These are phyloP conservation scores for Diadromus collaris DNA, from an alignment of 2,888 invertebrate species.

Conservation along the genomic window DNA sequence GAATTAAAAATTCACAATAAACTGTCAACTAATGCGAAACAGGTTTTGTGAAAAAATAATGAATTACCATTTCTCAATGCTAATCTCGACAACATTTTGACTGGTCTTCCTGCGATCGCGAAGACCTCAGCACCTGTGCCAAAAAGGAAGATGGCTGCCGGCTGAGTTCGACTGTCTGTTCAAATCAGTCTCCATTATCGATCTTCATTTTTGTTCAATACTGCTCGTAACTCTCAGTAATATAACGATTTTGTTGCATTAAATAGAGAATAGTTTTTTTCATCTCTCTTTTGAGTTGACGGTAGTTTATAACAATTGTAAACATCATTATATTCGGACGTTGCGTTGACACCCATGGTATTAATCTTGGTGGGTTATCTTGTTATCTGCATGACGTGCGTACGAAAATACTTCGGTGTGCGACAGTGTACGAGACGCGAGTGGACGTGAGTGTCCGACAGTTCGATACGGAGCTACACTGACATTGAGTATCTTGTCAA, in stretches of 20 bases:
- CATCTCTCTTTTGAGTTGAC: no score
- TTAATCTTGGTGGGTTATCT: not conserved
- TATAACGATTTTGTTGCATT: not conserved
- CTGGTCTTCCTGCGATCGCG: conserved; percentile 52
- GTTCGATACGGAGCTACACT: not conserved
- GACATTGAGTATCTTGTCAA: conserved; percentile 1
- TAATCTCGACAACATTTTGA: conserved; percentile 76
- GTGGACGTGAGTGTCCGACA: not conserved
- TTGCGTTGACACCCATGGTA: conserved; percentile 9
- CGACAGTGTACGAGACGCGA: no score
- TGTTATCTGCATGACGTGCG: conserved; percentile 1
- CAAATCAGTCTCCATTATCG: conserved; percentile 1
- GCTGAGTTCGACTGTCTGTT: conserved; percentile 11
- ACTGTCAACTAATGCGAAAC: not conserved
- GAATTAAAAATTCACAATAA: conserved; percentile 14
- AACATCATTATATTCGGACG: not conserved
- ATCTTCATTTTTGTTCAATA: not conserved
- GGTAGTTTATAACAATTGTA: not conserved
- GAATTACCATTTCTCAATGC: conserved; percentile 74
- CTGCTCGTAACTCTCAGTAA: not conserved
- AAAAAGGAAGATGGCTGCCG: conserved; percentile 57
- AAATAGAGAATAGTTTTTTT: not conserved
- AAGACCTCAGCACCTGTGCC: conserved; percentile 48
- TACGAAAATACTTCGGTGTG: not conserved
- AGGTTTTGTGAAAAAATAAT: not conserved